These are phyloP conservation scores for Polyodon spathula DNA, from an alignment of 2,113 vertebrate genomes.

Conservation along the genomic window DNA sequence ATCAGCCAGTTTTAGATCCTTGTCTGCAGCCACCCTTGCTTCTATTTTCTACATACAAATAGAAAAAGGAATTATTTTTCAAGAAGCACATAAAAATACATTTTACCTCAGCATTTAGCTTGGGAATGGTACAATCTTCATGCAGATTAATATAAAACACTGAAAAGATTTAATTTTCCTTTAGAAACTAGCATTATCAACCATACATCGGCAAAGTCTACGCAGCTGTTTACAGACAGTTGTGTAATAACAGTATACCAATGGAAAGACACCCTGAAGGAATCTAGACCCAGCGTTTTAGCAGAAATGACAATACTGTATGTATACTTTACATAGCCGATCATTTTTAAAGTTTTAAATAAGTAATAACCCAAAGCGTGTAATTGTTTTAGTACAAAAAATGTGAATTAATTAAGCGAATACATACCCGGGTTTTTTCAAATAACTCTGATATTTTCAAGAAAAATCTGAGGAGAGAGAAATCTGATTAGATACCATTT, in stretches of 20 bases:
- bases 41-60: constrained; percentile 79
- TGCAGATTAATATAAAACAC: neutral
- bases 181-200: no score
- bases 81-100: constrained; percentile 9
- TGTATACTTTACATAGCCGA: no score
- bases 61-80: neutral
- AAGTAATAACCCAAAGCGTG: no score
- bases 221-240: no score
- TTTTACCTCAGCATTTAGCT: neutral
- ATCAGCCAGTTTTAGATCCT: constrained; percentile 94
- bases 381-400: neutral
- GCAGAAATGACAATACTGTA: no score
- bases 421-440: constrained; percentile 92
- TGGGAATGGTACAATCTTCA: neutral
- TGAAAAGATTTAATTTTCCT: no score
- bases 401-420: neutral
- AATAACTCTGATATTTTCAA: constrained; percentile 94
- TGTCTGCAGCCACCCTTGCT: constrained; percentile 88
- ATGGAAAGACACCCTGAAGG: no score
- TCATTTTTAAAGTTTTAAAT: no score
- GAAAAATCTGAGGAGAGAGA: constrained; percentile 70
- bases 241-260: no score
- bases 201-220: no score
- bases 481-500: no score
- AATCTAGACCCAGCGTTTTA: no score